Evolutionary conservation across 2,113 vertebrate species (phyloP), one percentile per base, ranked within the genome.

Genomic region (Carassius auratus): DNA sequence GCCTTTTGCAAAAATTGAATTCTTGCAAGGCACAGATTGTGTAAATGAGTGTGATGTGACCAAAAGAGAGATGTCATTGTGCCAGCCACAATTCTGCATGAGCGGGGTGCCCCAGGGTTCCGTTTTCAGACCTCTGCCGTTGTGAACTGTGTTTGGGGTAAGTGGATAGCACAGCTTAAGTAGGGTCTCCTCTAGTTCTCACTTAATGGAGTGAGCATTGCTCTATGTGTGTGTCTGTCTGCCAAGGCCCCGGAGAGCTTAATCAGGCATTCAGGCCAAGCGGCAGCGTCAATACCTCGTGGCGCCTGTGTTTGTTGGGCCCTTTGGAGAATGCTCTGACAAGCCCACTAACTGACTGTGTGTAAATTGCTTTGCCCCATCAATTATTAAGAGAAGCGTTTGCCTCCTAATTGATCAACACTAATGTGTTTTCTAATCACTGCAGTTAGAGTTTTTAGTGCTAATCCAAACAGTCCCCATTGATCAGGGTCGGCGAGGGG

Each of bases 381-480:
- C 94, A 99, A 99, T 99, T 98, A 99, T 99, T 99, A 95, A 98
- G 96, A 90, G 95, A 95, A 97, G 94, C 93, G 94, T 97, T 98
- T 97, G 95, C 93, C 95, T 96, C 95, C 96, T 98, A 98, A 99
- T 98, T 99, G 98, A 97, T 96, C 96, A 97, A 96, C 95, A 94
- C 95, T 98, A 97, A 98, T 97, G 97, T 98, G 97, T 99, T 98
- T 98, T 97, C 96, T 99, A 98, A 99, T 99, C 98, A 98, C 96
- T 97, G 96, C 96, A 97, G 96, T 97, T 97, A 95, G 96, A 97
- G 94, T 96, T 98, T 96, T 97, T 97, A 97, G 96, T 95, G 96
- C 96, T 96, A 97, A 97, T 97, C 96, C 97, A 97, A 98, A 97
- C 95, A 96, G 94, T 96, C 93, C 92, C 86, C 95, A 99, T 98